phyloP scores from a whole-genome alignment of 2,113 vertebrate genomes.

The Phaethon lepturus region DNA sequence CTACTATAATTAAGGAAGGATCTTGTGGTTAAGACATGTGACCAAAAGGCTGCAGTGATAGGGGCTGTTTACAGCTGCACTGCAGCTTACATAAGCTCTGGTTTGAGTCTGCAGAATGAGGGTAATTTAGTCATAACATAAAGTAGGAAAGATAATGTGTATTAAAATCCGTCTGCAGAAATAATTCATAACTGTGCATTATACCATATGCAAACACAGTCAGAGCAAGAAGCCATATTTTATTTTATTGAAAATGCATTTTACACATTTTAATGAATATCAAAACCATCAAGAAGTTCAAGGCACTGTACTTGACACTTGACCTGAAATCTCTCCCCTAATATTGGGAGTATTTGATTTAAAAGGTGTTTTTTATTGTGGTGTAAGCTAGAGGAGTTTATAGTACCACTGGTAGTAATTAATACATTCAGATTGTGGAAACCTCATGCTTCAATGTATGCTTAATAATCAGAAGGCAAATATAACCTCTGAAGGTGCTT shows the following conservation, averaged over 20 bases:
- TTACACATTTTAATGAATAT: neutral
- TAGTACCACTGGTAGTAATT: neutral
- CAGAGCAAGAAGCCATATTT: neutral
- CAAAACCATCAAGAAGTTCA: neutral
- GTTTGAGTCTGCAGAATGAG: neutral
- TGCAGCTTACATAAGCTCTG: neutral
- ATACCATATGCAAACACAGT: neutral
- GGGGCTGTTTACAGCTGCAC: neutral
- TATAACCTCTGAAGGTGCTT: neutral
- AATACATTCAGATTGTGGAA: neutral
- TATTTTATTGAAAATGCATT: neutral
- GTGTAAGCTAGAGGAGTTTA: neutral
- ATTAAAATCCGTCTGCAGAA: slow-evolving; percentile 3
- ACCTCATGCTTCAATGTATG: neutral
- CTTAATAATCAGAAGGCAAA: neutral
- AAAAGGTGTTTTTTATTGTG: neutral
- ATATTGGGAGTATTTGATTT: neutral
- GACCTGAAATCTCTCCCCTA: neutral
- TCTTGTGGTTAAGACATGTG: neutral
- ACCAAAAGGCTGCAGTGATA: neutral
- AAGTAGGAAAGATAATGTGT: neutral
- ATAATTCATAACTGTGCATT: neutral
- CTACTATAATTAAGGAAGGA: neutral
- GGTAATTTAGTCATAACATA: neutral
- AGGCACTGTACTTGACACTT: neutral